phyloP scores from a whole-genome alignment of 2,888 invertebrate genomes.

The Pseudanteris insignis region DNA sequence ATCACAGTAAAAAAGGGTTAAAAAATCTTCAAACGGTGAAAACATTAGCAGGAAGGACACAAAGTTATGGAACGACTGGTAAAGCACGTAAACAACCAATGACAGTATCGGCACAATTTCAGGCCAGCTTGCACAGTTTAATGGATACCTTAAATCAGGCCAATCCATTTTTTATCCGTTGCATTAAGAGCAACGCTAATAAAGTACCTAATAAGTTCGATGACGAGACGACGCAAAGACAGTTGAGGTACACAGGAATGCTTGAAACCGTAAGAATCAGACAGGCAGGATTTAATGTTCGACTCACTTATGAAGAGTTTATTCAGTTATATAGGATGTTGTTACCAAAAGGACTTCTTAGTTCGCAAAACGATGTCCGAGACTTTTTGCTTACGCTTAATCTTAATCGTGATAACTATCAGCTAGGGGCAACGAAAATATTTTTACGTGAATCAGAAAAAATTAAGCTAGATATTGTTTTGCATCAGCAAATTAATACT shows the following conservation, averaged over 20 bases:
- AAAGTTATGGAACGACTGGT: conserved; percentile 67
- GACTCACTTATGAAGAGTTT: conserved; percentile 93
- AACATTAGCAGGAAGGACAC: conserved; percentile 83
- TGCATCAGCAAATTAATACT: conserved; percentile 94
- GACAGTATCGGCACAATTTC: conserved; percentile 95
- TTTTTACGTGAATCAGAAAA: conserved; percentile 95
- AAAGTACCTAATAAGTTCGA: conserved; percentile 94
- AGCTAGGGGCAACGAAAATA: conserved; percentile 87
- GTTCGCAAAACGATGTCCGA: conserved; percentile 86
- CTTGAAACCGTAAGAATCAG: conserved; percentile 93
- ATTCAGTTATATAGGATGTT: conserved; percentile 91
- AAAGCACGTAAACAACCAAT: conserved; percentile 86
- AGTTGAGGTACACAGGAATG: conserved; percentile 93
- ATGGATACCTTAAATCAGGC: conserved; percentile 94
- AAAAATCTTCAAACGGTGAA: conserved; percentile 93
- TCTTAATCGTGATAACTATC: conserved; percentile 89
- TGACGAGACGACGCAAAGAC: conserved; percentile 90
- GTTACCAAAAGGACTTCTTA: conserved; percentile 85
- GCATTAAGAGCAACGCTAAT: conserved; percentile 94
- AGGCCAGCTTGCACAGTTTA: conserved; percentile 87
- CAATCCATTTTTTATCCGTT: conserved; percentile 86
- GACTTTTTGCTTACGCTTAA: conserved; percentile 85
- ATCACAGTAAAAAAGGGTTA: conserved; percentile 85
- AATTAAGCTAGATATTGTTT: conserved; percentile 86
- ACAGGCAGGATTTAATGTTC: conserved; percentile 94